These are phyloP conservation scores for Dicranocentrus wangi DNA, from an alignment of 2,888 invertebrate species.

Conservation along the genomic window DNA sequence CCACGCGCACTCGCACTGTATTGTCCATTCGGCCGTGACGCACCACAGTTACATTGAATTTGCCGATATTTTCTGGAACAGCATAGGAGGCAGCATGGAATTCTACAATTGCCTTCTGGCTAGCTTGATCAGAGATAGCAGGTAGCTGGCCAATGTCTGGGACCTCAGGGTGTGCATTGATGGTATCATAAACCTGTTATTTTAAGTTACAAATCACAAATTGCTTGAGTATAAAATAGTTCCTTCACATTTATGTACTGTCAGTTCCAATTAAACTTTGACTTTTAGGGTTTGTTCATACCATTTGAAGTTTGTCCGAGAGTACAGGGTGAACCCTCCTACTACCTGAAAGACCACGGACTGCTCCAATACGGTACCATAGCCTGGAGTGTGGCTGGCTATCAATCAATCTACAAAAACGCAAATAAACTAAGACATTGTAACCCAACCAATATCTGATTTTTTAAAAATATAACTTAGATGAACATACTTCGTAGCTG, in stretches of 20 bases:
- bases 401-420: constrained; percentile 75
- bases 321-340: constrained; percentile 76
- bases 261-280: background rate
- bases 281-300: constrained; percentile 71
- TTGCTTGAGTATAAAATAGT: constrained; percentile 24
- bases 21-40: constrained; percentile 76
- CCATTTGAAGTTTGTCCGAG: constrained; percentile 76
- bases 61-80: constrained; percentile 77
- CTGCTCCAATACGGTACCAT: constrained; percentile 78
- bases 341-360: constrained; percentile 76
- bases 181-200: constrained; percentile 75
- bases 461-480: background rate
- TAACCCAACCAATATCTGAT: background rate
- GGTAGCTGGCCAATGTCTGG: constrained; percentile 73
- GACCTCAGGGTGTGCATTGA: constrained; percentile 74
- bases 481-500: constrained; percentile 76
- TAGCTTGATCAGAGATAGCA: constrained; percentile 58
- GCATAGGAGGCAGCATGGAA: constrained; percentile 78
- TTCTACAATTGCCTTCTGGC: constrained; percentile 76
- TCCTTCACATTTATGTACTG: background rate
- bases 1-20: constrained; percentile 76
- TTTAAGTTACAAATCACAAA: background rate
- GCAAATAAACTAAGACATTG: constrained; percentile 14
- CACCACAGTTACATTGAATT: constrained; percentile 75
- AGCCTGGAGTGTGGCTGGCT: constrained; percentile 77